A percentile compares a stretch with the other conserved stretches of the same genome.
phyloP scores from a whole-genome alignment of 2,888 invertebrate genomes.

The Abrostola triplasia region DNA sequence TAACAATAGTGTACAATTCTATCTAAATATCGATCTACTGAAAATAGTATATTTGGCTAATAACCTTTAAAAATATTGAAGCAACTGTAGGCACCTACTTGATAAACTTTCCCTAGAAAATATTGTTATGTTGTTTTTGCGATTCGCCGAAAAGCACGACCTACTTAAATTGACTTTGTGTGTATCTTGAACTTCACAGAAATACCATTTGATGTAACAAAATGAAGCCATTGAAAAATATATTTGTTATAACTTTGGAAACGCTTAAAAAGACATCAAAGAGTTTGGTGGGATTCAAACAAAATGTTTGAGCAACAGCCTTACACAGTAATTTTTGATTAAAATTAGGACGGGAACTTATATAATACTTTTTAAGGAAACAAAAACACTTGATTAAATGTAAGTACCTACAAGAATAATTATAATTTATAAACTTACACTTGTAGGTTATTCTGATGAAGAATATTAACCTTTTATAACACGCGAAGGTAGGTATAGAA shows the following conservation, averaged over 20 bases:
- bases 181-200: neutral
- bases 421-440: too few species aligned
- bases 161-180: conserved; percentile 5
- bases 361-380: too few species aligned
- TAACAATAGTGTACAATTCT: too few species aligned
- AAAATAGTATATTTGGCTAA: too few species aligned
- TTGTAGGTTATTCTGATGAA: too few species aligned
- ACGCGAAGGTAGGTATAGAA: neutral
- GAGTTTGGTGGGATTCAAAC: conserved; percentile 1
- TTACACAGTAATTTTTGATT: too few species aligned
- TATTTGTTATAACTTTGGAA: neutral
- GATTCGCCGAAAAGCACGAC: neutral
- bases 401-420: too few species aligned
- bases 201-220: neutral
- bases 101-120: neutral
- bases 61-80: too few species aligned
- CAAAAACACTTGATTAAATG: too few species aligned
- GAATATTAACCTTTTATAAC: neutral
- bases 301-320: neutral
- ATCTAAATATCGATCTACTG: too few species aligned
- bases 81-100: too few species aligned
- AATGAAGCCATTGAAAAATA: conserved; percentile 5
- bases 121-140: neutral
- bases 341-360: too few species aligned
- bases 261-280: conserved; percentile 1